Base-by-base conservation (phyloP, 2,888 invertebrate genomes). In the Ormyrus labotus region DNA sequence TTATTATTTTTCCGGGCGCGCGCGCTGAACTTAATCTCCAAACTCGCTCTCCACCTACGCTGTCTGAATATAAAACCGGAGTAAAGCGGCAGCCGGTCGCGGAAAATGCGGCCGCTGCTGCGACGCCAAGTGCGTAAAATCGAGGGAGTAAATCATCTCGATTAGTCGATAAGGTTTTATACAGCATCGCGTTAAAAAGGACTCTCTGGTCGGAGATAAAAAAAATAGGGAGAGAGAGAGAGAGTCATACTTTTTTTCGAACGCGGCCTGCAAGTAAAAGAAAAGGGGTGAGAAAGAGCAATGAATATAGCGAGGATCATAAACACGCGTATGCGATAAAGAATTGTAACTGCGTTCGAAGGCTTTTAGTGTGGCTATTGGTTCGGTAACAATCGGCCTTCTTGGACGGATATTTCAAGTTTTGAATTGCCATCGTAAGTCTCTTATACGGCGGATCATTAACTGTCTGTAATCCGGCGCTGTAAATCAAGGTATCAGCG, bases 1-100 rank as follows among this genome's bases (percentile, higher is more conserved):
- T 82, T 83, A 83, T 82, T 83, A 81, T 81, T 83, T 84, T 81
- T 82, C 70, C 48, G 45, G 2, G 7, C 64, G 11, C 51, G 45
- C 48, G 48, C 19, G 60, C 61, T 45, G 50, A 45, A 71, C 83
- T 82, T 78, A 69, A 83, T 83, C 75, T 82, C 80, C 78, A 69
- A 75, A 53, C 80, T 78, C 65, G 69, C 34, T 58, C 57, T 55
- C 45, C 57, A 50, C 34, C 34, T 34, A 11, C 65, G 53, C 55
- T 53, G 63, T 45, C 9, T 51, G 55, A 47, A 64, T 64, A 55
- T 48, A 55, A 55, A 64, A 64, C 10, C 9, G 2, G 55, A 34
- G 45, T 34, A n/a, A 34, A 71, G 70, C 47, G 8, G 19, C 53
- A 53, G 53, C 2, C 45, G 58, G 50, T 11, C 13, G 9, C 7